These are phyloP conservation scores for Forbesichthys agassizii DNA, from an alignment of 2,113 vertebrate species.

Conservation along the genomic window DNA sequence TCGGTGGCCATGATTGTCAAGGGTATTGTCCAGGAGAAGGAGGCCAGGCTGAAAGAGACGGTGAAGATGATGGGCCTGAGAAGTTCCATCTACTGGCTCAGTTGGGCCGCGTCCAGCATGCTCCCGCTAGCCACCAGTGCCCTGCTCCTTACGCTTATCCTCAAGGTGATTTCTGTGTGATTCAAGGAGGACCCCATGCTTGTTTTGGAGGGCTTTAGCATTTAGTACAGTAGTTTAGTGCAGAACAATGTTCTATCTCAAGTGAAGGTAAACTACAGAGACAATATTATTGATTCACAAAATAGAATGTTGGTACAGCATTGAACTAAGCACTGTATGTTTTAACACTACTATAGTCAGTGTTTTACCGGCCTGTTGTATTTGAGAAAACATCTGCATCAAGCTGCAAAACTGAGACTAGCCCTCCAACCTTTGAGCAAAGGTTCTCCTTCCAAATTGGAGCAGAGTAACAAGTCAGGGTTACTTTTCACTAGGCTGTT, in stretches of 20 bases:
- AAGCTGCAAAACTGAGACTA: not conserved
- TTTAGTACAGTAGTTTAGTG: not conserved
- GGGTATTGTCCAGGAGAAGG: slow-evolving; percentile 91
- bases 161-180: slow-evolving; percentile 86
- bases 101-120: slow-evolving; percentile 90
- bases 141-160: slow-evolving; percentile 81
- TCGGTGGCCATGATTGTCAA: slow-evolving; percentile 94
- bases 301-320: not conserved
- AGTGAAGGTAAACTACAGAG: not conserved
- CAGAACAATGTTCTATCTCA: slow-evolving; percentile 1
- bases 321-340: slow-evolving; percentile 16
- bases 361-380: slow-evolving; percentile 26
- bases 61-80: slow-evolving; percentile 94
- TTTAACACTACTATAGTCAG: slow-evolving; percentile 24
- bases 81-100: slow-evolving; percentile 88
- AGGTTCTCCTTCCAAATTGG: slow-evolving; percentile 51
- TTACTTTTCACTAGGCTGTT: not conserved
- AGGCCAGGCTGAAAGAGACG: slow-evolving; percentile 91
- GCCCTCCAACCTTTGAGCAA: slow-evolving; percentile 38
- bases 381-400: not conserved
- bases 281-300: not conserved
- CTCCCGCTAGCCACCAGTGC: slow-evolving; percentile 88
- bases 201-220: slow-evolving; percentile 39
- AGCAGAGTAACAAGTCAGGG: slow-evolving; percentile 20
- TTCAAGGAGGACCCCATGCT: slow-evolving; percentile 48